Evolutionary conservation across 2,888 invertebrate species (phyloP), one percentile per base, ranked within the genome.

Genomic region (Drosophila mimica): DNA sequence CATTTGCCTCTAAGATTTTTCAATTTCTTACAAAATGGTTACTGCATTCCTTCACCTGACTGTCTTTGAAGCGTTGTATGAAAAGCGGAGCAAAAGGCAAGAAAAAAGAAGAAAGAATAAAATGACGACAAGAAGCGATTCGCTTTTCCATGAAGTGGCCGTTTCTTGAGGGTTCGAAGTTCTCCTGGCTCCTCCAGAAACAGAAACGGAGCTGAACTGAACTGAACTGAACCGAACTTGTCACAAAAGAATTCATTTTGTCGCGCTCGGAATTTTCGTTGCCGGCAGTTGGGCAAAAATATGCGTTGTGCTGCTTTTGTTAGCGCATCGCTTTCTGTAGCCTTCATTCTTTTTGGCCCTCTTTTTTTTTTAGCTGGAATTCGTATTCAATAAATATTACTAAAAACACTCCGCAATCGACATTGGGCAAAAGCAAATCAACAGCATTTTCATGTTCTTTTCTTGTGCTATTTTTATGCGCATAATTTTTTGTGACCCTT

Each of bases 231-330:
- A 85, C 83, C 74, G 85, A 87, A 91, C 88, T 88, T 88, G 87
- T 88, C 87, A 88, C 87, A 88, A 88, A 88, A 88, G 87, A 88
- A 88, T 88, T 88, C 88, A 91, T 89, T 90, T 91, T 89, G 90
- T 80, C 73, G 83, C 78, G 77, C 59, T 88, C 43, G 87, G 87
- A 89, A 88, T 88, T 89, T 83, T 58, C 51, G 36, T 31, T 40
- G 40, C 74, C 66, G 61, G 71, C 74, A 72, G 70, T 67, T 70
- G 70, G 49, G 74, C 54, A 43, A 48, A 78, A 88, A 80, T 67
- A 81, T 85, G 81, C 82, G 74, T 74, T 81, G 70, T 54, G 74
- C 52, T 54, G 74, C 74, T 73, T 80, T 81, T 64, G 58, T 78
- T 30, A 68, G 86, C 81, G 80, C 81, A 46, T 36, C 17, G 66